phyloP scores from a whole-genome alignment of 2,888 invertebrate genomes.

The Octodonta nipae region DNA sequence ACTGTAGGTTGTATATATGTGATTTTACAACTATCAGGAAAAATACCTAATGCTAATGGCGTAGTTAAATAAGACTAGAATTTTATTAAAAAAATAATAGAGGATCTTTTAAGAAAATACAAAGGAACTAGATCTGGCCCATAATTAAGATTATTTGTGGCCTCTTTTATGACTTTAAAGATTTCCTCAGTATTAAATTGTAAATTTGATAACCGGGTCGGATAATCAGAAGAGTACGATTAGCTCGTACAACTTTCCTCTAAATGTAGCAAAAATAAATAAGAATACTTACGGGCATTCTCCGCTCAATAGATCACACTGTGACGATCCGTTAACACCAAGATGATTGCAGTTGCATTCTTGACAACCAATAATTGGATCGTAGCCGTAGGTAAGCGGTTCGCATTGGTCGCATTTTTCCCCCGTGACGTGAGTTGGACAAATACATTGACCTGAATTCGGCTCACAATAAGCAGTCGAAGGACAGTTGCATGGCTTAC shows the following conservation, averaged over 20 bases:
- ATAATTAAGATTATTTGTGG: no score
- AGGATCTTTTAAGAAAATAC: no score
- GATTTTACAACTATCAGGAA: no score
- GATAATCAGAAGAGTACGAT: background rate
- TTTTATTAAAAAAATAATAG: no score
- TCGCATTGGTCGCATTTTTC: constrained; percentile 80
- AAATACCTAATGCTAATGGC: no score
- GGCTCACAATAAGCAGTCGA: constrained; percentile 69
- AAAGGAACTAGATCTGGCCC: no score
- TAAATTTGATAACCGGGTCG: no score
- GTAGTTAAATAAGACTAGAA: no score
- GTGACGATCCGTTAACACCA: constrained; percentile 67
- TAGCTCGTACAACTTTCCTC: background rate
- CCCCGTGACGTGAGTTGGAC: constrained; percentile 82
- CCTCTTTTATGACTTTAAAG: no score
- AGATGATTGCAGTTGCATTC: constrained; percentile 79
- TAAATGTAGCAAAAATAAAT: constrained; percentile 1
- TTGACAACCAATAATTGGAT: constrained; percentile 89
- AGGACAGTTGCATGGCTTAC: constrained; percentile 77
- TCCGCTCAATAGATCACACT: constrained; percentile 80
- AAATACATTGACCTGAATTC: constrained; percentile 64
- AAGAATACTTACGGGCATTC: constrained; percentile 59
- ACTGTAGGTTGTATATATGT: no score
- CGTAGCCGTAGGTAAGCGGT: constrained; percentile 79
- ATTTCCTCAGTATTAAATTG: no score